phyloP scores from a whole-genome alignment of 2,888 invertebrate species.

The Philhelius pedissequus region DNA sequence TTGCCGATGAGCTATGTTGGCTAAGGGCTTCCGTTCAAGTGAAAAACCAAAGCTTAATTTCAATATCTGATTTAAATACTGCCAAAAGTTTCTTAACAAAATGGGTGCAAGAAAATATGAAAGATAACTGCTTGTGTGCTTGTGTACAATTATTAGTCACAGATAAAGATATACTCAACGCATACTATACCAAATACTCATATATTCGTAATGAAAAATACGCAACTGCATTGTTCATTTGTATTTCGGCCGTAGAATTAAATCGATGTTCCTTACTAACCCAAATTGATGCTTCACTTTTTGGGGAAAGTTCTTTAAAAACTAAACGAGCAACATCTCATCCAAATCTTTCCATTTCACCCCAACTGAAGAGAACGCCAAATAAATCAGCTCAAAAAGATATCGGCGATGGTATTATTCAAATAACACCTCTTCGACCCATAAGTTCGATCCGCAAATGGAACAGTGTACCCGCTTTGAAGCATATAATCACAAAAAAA shows the following conservation, averaged over 20 bases:
- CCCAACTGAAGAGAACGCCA: slow-evolving; percentile 57
- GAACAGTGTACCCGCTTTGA: slow-evolving; percentile 70
- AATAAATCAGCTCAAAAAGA: slow-evolving; percentile 8
- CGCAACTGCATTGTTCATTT: slow-evolving; percentile 82
- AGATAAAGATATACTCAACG: slow-evolving; percentile 82
- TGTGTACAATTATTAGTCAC: slow-evolving; percentile 82
- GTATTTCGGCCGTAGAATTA: slow-evolving; percentile 83
- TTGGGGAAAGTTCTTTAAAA: slow-evolving; percentile 70
- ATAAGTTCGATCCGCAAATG: slow-evolving; percentile 69
- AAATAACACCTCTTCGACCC: neutral
- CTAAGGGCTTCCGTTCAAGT: slow-evolving; percentile 24
- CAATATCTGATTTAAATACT: slow-evolving; percentile 17
- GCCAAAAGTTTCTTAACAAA: slow-evolving; percentile 69
- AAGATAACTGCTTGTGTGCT: slow-evolving; percentile 74
- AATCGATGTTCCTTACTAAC: slow-evolving; percentile 82
- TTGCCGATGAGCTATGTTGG: slow-evolving; percentile 57
- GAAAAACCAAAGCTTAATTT: neutral
- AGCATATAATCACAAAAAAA: slow-evolving; percentile 33
- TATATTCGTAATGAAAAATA: slow-evolving; percentile 82
- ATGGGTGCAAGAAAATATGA: slow-evolving; percentile 73
- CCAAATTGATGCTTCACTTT: slow-evolving; percentile 82
- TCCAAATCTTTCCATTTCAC: slow-evolving; percentile 80
- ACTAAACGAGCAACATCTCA: slow-evolving; percentile 80
- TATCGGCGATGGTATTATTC: neutral
- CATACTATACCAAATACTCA: slow-evolving; percentile 81